phyloP scores from a whole-genome alignment of 2,797 vertebrate genomes.

The Gymnocypris eckloni region DNA sequence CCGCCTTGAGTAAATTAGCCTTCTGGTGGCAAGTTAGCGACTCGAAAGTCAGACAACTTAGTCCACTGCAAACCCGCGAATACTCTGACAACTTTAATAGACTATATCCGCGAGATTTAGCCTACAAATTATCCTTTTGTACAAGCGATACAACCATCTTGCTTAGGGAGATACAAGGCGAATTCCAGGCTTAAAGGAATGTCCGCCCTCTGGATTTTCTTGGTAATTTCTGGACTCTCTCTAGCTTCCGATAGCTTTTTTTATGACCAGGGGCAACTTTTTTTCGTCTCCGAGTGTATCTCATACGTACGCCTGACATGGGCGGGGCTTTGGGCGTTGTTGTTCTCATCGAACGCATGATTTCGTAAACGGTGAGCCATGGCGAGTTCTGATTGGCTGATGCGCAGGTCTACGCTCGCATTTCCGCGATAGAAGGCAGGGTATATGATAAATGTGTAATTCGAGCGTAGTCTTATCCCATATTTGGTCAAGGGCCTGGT shows the following conservation, averaged over 20 bases:
- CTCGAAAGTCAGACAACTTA: constrained; percentile 56
- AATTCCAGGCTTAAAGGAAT: constrained; percentile 25
- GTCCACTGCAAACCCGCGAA: constrained; percentile 34
- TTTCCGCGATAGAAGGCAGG: constrained; percentile 46
- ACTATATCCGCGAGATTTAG: constrained; percentile 3
- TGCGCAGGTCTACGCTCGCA: neutral
- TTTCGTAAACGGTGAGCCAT: neutral
- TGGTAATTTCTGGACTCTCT: constrained; percentile 39
- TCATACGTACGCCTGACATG: constrained; percentile 54
- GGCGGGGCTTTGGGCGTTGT: constrained; percentile 54
- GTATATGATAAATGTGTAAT: constrained; percentile 17
- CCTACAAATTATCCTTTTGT: neutral
- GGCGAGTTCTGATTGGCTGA: neutral
- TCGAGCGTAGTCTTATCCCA: constrained; percentile 48
- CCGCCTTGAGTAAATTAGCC: constrained; percentile 61
- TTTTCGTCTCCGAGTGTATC: constrained; percentile 57
- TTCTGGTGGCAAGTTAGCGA: constrained; percentile 58
- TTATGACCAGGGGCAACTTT: constrained; percentile 64
- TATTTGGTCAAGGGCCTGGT: constrained; percentile 49
- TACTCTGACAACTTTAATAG: constrained; percentile 6
- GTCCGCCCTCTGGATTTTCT: constrained; percentile 44
- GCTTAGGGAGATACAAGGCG: constrained; percentile 1
- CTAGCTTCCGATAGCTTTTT: constrained; percentile 52
- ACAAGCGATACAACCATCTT: constrained; percentile 29
- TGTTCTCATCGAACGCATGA: constrained; percentile 34